These are phyloP conservation scores for Rhingia campestris DNA, from an alignment of 2,888 invertebrate genomes.

Conservation along the genomic window DNA sequence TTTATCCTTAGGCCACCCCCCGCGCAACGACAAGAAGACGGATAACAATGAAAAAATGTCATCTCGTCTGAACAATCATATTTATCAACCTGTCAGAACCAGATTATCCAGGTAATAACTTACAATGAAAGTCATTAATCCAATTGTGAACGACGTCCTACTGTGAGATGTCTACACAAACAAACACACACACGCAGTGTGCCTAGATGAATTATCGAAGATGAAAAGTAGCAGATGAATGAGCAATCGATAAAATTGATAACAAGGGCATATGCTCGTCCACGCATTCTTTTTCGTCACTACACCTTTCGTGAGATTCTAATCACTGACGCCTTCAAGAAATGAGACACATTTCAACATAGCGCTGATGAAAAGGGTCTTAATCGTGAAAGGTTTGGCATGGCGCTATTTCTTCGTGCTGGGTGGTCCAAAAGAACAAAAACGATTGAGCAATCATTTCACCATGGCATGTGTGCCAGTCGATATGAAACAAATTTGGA, in stretches of 20 bases:
- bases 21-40: conserved; percentile 43
- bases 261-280: conserved; percentile 55
- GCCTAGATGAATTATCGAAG: conserved; percentile 44
- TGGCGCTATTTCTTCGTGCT: conserved; percentile 44
- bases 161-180: conserved; percentile 33
- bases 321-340: conserved; percentile 59
- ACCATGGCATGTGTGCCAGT: conserved; percentile 35
- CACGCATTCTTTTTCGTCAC: conserved; percentile 9
- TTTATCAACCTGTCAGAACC: conserved; percentile 73
- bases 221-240: conserved; percentile 39
- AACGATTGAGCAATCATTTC: conserved; percentile 58
- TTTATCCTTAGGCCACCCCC: conserved; percentile 36
- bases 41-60: conserved; percentile 70
- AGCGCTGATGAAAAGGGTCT: conserved; percentile 17
- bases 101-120: conserved; percentile 74
- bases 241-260: conserved; percentile 64
- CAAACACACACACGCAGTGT: conserved; percentile 4
- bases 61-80: conserved; percentile 66
- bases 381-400: conserved; percentile 17
- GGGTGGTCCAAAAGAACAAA: conserved; percentile 48
- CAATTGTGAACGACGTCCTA: conserved; percentile 64
- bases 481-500: conserved; percentile 54
- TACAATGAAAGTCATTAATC: conserved; percentile 74
- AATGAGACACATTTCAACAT: conserved; percentile 34
- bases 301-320: conserved; percentile 22